A percentile compares a stretch with the other conserved stretches of the same genome.
These are phyloP conservation scores for Troides helena DNA, from an alignment of 2,888 invertebrate genomes.

Conservation along the genomic window DNA sequence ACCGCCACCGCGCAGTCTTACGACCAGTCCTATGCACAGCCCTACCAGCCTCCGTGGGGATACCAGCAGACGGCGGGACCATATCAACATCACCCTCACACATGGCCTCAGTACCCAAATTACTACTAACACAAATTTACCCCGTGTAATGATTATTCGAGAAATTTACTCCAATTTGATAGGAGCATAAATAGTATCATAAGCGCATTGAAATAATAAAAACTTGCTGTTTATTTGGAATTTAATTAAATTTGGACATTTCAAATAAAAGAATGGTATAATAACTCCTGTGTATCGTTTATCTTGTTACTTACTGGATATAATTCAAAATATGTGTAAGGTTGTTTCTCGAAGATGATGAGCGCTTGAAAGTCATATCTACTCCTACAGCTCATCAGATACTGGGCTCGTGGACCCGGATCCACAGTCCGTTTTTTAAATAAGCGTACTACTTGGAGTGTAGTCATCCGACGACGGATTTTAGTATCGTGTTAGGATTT, in stretches of 20 bases:
- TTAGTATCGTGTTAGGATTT: no score
- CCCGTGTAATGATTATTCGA: not conserved
- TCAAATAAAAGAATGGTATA: slow-evolving; percentile 18
- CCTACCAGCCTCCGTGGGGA: slow-evolving; percentile 74
- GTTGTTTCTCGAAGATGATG: no score
- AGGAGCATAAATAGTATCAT: not conserved
- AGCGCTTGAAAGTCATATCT: no score
- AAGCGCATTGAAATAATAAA: slow-evolving; percentile 12
- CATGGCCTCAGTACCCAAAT: slow-evolving; percentile 75
- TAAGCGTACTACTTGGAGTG: no score
- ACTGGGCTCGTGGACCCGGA: no score
- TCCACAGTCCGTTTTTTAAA: no score
- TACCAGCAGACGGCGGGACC: slow-evolving; percentile 75
- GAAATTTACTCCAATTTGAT: slow-evolving; percentile 1
- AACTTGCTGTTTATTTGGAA: slow-evolving; percentile 10
- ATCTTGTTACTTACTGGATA: no score
- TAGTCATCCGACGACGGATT: no score
- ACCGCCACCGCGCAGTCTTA: slow-evolving; percentile 57
- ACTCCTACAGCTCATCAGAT: no score
- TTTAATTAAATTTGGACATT: slow-evolving; percentile 7
- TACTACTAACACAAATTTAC: slow-evolving; percentile 56
- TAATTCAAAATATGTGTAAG: no score
- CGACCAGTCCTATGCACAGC: slow-evolving; percentile 70
- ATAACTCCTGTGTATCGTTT: not conserved
- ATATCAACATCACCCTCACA: slow-evolving; percentile 71